A percentile compares a stretch with the other conserved stretches of the same genome.
These are phyloP conservation scores for Labeo calbasu DNA, from an alignment of 2,797 vertebrate species.

Conservation along the genomic window DNA sequence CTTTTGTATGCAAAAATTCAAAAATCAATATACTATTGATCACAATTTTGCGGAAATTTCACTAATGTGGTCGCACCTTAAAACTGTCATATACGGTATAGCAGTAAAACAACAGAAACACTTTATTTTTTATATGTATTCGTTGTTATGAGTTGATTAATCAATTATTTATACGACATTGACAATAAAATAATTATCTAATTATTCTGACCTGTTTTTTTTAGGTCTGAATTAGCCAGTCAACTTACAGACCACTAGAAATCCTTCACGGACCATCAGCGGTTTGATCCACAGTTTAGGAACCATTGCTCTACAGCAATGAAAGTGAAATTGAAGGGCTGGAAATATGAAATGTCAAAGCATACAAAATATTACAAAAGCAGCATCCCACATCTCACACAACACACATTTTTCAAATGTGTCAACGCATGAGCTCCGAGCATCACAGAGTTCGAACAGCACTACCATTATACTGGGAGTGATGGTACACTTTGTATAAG, in stretches of 20 bases:
- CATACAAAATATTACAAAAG: slow-evolving; percentile 29
- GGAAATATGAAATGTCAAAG: slow-evolving; percentile 20
- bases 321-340: neutral
- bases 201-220: neutral
- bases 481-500: slow-evolving; percentile 49
- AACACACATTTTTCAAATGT: slow-evolving; percentile 7
- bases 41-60: neutral
- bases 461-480: slow-evolving; percentile 56
- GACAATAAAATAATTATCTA: neutral
- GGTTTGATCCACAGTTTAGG: neutral
- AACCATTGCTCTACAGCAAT: neutral
- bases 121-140: neutral
- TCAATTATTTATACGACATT: neutral
- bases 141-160: neutral
- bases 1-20: neutral
- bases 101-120: neutral
- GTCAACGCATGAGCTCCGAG: slow-evolving; percentile 21
- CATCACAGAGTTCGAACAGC: slow-evolving; percentile 47
- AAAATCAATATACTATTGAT: neutral
- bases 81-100: neutral
- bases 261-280: neutral
- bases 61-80: neutral
- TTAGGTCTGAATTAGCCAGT: neutral
- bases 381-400: slow-evolving; percentile 8
- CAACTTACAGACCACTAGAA: neutral